Base-by-base conservation (phyloP, 2,888 invertebrate genomes). In the Cecidostiba fungosa region DNA sequence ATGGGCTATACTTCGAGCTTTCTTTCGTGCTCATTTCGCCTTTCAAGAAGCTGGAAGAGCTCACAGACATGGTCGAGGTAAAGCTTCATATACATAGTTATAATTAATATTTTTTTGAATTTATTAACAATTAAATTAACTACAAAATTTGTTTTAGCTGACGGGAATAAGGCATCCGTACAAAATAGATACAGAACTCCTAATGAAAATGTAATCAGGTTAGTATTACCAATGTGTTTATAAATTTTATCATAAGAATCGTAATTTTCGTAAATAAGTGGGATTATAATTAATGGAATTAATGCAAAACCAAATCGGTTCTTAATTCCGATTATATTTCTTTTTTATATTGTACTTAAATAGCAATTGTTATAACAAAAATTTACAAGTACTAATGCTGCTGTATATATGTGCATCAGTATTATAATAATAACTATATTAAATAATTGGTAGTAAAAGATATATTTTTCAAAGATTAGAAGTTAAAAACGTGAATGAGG, bases 1-100 rank as follows among this genome's bases (percentile, higher is more conserved):
- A 83, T 98, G 98, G 98, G 98, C 98, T 12, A 98, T 98, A 89
- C 96, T 98, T 26, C 94, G 98, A 87, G 98, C 98, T 0, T 98
- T 98, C 94, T 98, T 98, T 93, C 96, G 98, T 88, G 97, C 98
- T 23, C 97, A 97, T 94, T 98, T 97, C 94, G 98, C 98, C 14
- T 98, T 98, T 94, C 95, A 96, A 90, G 97, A 97, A 93, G 97
- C 97, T 43, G 97, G 97, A 8, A 94, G 96, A 84, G 95, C 95
- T 87, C 97, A 97, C 90, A 94, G 97, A 87, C 94, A 93, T 87
- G 94, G 94, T 26, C 93, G 94, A 94, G 94, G 94, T 94, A 89
- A 89, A 88, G 73, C 66, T 77, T 39, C 6, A 36, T 47, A 59
- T 32, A 54, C 69, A 78, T 77, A 73, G 69, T 47, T 74, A 32